These are phyloP conservation scores for Thymallus thymallus DNA, from an alignment of 2,113 vertebrate species.

Conservation along the genomic window DNA sequence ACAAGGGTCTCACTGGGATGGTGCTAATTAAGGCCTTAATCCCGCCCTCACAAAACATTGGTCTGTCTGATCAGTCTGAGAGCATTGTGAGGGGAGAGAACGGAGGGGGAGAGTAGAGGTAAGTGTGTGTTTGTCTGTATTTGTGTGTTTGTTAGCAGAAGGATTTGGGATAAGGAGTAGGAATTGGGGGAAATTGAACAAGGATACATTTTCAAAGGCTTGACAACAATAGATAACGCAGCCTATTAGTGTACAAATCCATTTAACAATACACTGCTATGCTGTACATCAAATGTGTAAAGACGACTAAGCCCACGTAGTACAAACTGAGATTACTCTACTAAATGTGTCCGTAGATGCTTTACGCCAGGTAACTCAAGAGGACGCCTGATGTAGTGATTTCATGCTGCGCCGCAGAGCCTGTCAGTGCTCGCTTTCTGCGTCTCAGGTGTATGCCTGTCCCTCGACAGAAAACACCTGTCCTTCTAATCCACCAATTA, in stretches of 20 bases:
- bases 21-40: too few species aligned
- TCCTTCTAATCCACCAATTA: conserved; percentile 73
- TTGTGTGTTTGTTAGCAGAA: conserved; percentile 10
- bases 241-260: too few species aligned
- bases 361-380: conserved; percentile 32
- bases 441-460: conserved; percentile 51
- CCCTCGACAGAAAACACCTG: conserved; percentile 64
- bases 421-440: conserved; percentile 45
- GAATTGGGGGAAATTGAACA: too few species aligned
- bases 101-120: not conserved
- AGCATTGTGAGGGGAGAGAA: not conserved
- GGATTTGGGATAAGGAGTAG: too few species aligned
- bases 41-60: too few species aligned
- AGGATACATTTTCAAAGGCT: too few species aligned
- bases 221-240: too few species aligned
- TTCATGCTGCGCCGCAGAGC: conserved; percentile 39
- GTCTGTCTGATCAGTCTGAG: too few species aligned
- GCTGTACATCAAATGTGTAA: not conserved
- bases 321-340: conserved; percentile 1
- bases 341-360: conserved; percentile 16
- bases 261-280: not conserved
- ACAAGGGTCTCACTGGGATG: too few species aligned
- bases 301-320: conserved; percentile 10
- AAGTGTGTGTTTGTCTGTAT: conserved; percentile 17
- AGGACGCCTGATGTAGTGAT: conserved; percentile 38